phyloP scores from a whole-genome alignment of 2,888 invertebrate species.

The Tridacna gigas region DNA sequence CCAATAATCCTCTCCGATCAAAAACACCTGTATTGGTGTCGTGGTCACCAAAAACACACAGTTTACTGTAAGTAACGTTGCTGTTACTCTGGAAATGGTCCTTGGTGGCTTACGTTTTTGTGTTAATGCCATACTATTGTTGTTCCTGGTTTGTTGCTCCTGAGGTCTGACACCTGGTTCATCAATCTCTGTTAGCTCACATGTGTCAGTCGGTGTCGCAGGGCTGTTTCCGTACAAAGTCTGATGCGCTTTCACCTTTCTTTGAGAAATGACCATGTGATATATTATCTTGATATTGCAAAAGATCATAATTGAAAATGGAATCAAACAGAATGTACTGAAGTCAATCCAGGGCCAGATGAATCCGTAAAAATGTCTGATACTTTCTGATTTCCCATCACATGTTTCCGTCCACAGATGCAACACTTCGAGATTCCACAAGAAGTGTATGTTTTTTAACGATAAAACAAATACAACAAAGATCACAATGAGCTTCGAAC shows the following conservation, averaged over 20 bases:
- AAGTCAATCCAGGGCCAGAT: conserved; percentile 79
- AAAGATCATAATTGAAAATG: conserved; percentile 73
- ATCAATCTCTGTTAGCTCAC: not conserved
- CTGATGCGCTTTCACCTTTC: conserved; percentile 38
- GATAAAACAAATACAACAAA: conserved; percentile 58
- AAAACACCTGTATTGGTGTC: conserved; percentile 74
- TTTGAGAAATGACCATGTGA: conserved; percentile 61
- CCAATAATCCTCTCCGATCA: conserved; percentile 73
- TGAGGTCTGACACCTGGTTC: not conserved
- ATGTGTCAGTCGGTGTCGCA: not conserved
- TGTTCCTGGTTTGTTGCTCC: not conserved
- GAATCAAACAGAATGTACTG: conserved; percentile 71
- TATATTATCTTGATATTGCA: conserved; percentile 74
- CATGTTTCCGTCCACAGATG: conserved; percentile 56
- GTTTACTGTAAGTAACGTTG: conserved; percentile 74
- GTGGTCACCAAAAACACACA: conserved; percentile 73
- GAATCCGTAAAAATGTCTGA: conserved; percentile 43
- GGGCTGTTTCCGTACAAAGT: not conserved
- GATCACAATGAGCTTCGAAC: conserved; percentile 67
- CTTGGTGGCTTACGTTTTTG: conserved; percentile 1
- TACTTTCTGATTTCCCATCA: conserved; percentile 31
- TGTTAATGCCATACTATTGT: not conserved
- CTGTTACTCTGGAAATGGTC: conserved; percentile 66
- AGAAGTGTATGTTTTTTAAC: conserved; percentile 78
- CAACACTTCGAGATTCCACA: conserved; percentile 74